Percentiles rank a stretch among this genome's conserved stretches.
Conservation (phyloP, 2,888 invertebrate genomes). For the Tetrapedia diversipes region DNA sequence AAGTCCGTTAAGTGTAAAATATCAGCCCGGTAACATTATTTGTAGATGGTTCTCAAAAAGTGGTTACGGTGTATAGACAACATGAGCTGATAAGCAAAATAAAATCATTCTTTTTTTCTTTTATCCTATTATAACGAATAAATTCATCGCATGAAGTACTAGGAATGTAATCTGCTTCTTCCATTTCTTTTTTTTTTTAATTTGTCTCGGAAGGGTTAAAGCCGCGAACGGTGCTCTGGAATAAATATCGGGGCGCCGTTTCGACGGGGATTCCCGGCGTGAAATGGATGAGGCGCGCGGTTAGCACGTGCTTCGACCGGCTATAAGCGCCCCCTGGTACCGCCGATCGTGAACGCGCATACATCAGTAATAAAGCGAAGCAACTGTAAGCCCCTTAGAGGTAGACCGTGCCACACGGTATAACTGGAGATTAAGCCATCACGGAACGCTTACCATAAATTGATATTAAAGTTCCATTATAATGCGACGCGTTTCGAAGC, state of each 20-base stretch:
- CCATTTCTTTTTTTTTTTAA: too few species aligned
- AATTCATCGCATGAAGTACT: too few species aligned
- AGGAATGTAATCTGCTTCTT: too few species aligned
- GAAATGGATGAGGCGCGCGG: slow-evolving; percentile 65
- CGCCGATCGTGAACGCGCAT: slow-evolving; percentile 74
- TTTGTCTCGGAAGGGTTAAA: too few species aligned
- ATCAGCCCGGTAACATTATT: too few species aligned
- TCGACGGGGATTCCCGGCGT: slow-evolving; percentile 44
- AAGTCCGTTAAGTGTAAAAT: too few species aligned
- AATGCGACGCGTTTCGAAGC: slow-evolving; percentile 47
- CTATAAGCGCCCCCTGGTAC: slow-evolving; percentile 62
- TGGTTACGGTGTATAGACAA: too few species aligned
- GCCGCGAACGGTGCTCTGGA: slow-evolving; percentile 71
- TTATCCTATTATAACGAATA: too few species aligned
- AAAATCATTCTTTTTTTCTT: too few species aligned
- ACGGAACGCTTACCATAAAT: slow-evolving; percentile 64
- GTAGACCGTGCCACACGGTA: slow-evolving; percentile 52
- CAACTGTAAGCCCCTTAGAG: slow-evolving; percentile 71
- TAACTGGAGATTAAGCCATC: slow-evolving; percentile 68
- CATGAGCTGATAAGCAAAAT: too few species aligned
- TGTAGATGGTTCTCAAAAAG: too few species aligned
- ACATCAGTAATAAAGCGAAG: slow-evolving; percentile 71
- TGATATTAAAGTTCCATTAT: slow-evolving; percentile 68
- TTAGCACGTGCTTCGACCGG: slow-evolving; percentile 63
- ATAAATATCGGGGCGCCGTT: slow-evolving; percentile 73